Evolutionary conservation across 2,113 vertebrate species (phyloP).

Genomic region (Abramis brama): DNA sequence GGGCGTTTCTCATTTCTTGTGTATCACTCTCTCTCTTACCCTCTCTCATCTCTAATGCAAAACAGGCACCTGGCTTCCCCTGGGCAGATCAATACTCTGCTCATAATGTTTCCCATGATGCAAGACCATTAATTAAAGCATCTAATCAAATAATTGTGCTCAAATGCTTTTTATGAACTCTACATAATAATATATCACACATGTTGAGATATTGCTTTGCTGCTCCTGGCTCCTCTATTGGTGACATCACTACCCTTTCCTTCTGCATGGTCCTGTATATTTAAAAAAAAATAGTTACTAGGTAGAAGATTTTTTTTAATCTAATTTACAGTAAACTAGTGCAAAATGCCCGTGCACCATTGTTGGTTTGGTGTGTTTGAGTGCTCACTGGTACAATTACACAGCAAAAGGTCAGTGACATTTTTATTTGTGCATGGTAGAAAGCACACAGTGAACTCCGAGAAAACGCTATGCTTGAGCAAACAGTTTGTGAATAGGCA

Average conservation of each 20-base stretch:
- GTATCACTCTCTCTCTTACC: background rate
- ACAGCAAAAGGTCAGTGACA: no score
- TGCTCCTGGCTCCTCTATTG: background rate
- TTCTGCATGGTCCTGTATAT: background rate
- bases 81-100: constrained; percentile 23
- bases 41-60: constrained; percentile 32
- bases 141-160: constrained; percentile 26
- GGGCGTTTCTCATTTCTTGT: background rate
- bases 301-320: background rate
- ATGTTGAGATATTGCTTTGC: constrained; percentile 17
- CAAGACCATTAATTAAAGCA: constrained; percentile 34
- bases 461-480: no score
- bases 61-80: constrained; percentile 40
- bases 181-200: constrained; percentile 12
- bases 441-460: no score
- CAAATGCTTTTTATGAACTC: constrained; percentile 34
- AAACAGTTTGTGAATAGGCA: no score
- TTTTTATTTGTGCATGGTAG: no score
- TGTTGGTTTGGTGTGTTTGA: no score
- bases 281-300: background rate
- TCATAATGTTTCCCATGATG: constrained; percentile 37
- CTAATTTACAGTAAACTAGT: background rate
- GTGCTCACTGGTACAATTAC: no score
- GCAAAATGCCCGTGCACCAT: no score
- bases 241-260: background rate